Evolutionary conservation across 1,140 invertebrate species (phyloP).

Genomic region (Apis dorsata): DNA sequence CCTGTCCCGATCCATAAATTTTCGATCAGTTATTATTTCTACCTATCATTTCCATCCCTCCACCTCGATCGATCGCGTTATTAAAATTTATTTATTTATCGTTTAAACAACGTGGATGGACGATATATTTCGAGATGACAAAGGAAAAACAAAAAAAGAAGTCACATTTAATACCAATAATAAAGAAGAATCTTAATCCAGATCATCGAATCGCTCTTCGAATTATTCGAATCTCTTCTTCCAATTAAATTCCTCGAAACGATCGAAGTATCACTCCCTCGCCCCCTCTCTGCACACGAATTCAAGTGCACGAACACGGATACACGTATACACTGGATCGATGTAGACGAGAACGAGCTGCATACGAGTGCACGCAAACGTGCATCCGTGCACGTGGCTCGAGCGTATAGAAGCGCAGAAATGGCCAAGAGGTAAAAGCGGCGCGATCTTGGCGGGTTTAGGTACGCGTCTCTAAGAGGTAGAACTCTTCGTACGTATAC

Average conservation of each 20-base stretch:
- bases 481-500: slow-evolving; percentile 43
- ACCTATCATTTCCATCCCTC: no score
- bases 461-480: background rate
- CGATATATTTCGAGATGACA: no score
- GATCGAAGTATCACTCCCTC: background rate
- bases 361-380: slow-evolving; percentile 28
- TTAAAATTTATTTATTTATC: no score
- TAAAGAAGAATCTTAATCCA: background rate
- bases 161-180: no score
- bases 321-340: background rate
- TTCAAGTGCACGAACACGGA: no score
- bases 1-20: no score
- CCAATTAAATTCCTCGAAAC: background rate
- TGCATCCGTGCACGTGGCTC: slow-evolving; percentile 25
- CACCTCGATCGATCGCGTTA: no score
- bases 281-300: no score
- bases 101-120: no score
- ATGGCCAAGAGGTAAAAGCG: slow-evolving; percentile 45
- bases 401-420: slow-evolving; percentile 40
- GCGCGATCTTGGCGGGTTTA: slow-evolving; percentile 19
- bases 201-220: background rate
- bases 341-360: slow-evolving; percentile 11
- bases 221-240: no score
- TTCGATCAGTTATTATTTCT: no score
- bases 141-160: no score